Evolutionary conservation across 1,140 invertebrate species (phyloP).

Genomic region (Heterodera schachtii): DNA sequence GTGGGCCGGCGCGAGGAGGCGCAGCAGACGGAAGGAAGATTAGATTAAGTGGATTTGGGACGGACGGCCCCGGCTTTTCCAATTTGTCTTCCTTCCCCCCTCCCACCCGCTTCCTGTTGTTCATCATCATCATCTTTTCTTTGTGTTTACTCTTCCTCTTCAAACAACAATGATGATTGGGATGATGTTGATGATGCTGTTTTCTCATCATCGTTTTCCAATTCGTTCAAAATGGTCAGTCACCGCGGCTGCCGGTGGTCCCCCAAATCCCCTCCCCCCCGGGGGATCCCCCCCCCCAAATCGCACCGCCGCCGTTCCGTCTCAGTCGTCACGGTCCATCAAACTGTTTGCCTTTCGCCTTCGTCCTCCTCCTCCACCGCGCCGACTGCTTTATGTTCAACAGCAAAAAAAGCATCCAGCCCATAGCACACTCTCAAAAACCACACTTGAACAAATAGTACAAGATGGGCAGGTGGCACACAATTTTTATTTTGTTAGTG

Average conservation of each 20-base stretch:
- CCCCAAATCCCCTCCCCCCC: too few relatives aligned
- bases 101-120: not conserved
- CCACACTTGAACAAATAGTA: not conserved
- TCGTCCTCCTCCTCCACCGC: too few relatives aligned
- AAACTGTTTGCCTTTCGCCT: not conserved
- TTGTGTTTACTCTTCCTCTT: not conserved
- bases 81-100: not conserved
- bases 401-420: too few relatives aligned
- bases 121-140: not conserved
- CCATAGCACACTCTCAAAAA: not conserved
- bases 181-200: not conserved
- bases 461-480: not conserved
- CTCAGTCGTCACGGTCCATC: slow-evolving; percentile 1
- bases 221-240: not conserved
- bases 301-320: not conserved
- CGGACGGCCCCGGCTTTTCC: not conserved
- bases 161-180: not conserved
- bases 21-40: not conserved
- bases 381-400: too few relatives aligned
- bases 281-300: too few relatives aligned
- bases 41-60: slow-evolving; percentile 15
- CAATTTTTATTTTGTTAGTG: not conserved
- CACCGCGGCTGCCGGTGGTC: too few relatives aligned
- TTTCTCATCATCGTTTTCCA: not conserved
- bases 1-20: not conserved